These are phyloP conservation scores for Engraulis encrasicolus DNA, from an alignment of 2,113 vertebrate species.

Conservation along the genomic window DNA sequence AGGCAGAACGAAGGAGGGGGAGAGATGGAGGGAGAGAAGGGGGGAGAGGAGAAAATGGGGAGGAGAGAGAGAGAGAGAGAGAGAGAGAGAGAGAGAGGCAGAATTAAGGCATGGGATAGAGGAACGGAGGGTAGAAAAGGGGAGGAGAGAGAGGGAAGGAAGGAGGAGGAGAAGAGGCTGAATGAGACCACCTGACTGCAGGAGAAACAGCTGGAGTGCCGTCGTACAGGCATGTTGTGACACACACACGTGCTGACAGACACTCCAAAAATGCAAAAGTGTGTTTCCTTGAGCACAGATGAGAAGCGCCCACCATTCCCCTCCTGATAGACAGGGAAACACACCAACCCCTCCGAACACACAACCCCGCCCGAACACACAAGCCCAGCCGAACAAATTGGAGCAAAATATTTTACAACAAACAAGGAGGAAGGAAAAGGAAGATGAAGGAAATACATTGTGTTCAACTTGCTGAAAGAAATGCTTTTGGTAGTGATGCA, in stretches of 20 bases:
- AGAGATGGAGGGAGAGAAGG: background rate
- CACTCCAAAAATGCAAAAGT: slow-evolving; percentile 32
- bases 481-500: slow-evolving; percentile 8
- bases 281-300: background rate
- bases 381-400: background rate
- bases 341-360: too few species aligned
- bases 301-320: background rate
- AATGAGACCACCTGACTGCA: background rate
- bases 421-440: background rate
- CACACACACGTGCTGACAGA: slow-evolving; percentile 31
- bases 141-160: background rate
- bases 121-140: background rate
- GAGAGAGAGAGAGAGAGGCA: background rate
- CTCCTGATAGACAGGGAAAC: background rate
- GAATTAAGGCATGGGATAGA: too few species aligned
- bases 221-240: slow-evolving; percentile 29
- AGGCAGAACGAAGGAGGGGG: too few species aligned
- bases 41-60: background rate
- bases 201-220: slow-evolving; percentile 27
- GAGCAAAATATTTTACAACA: background rate
- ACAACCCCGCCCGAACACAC: too few species aligned
- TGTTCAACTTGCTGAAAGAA: background rate
- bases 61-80: background rate
- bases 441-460: too few species aligned
- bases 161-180: slow-evolving; percentile 1